Evolutionary conservation across 2,797 vertebrate species (phyloP).

Genomic region (Babyrousa celebensis): DNA sequence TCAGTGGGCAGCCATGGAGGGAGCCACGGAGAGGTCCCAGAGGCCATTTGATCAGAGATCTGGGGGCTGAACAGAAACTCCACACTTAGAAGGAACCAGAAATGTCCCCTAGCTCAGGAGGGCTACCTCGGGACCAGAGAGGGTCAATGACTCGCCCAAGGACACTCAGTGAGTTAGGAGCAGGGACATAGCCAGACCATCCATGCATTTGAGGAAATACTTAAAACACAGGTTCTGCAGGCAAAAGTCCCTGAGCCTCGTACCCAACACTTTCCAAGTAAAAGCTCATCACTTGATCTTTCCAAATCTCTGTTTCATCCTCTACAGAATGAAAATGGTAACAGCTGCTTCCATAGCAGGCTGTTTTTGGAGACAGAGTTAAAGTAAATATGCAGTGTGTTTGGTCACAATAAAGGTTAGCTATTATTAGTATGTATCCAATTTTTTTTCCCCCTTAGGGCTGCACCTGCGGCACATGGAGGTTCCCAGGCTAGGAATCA

Average conservation of each 20-base stretch:
- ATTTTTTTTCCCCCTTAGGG: neutral
- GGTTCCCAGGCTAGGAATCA: too few relatives aligned
- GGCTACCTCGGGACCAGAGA: neutral
- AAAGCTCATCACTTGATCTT: neutral
- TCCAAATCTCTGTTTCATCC: neutral
- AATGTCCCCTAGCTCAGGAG: neutral
- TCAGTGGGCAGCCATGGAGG: rapidly evolving
- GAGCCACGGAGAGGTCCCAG: neutral
- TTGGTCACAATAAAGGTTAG: neutral
- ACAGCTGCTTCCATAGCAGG: neutral
- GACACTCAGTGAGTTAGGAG: neutral
- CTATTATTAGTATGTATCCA: neutral
- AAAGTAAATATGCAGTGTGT: neutral
- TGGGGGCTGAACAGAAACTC: neutral
- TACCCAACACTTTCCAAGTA: rapidly evolving
- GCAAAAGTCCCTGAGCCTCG: neutral
- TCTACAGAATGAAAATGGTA: neutral
- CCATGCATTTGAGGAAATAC: rapidly evolving
- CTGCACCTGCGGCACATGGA: too few relatives aligned
- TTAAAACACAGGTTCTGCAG: neutral
- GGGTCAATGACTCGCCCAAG: neutral
- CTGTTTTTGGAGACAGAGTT: neutral
- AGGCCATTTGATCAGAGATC: neutral
- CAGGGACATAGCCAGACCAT: neutral
- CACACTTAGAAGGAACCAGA: neutral